These are phyloP conservation scores for Lordiphosa stackelbergi DNA, from an alignment of 1,140 invertebrate genomes.

Conservation along the genomic window DNA sequence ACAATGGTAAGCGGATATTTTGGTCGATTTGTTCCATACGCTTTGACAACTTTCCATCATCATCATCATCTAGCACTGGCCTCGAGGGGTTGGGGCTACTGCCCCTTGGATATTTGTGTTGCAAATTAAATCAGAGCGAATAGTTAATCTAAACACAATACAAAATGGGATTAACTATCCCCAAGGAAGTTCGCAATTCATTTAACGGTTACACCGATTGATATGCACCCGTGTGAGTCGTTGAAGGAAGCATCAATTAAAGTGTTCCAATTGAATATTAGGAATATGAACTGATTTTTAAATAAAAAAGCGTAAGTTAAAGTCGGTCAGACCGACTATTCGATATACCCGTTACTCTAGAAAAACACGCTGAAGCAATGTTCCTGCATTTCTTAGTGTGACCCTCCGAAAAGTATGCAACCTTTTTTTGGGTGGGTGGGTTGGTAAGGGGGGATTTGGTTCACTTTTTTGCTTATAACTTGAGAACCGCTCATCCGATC, in stretches of 20 bases:
- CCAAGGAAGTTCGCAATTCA: conserved; percentile 2
- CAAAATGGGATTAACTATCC: conserved; percentile 15
- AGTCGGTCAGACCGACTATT: too few species aligned
- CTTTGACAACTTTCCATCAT: conserved; percentile 74
- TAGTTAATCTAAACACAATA: conserved; percentile 54
- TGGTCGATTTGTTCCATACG: conserved; percentile 61
- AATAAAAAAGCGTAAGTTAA: too few species aligned
- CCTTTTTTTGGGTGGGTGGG: too few species aligned
- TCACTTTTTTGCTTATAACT: too few species aligned
- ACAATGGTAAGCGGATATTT: conserved; percentile 73
- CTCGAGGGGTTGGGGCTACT: conserved; percentile 8
- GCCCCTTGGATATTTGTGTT: conserved; percentile 47
- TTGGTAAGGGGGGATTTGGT: too few species aligned
- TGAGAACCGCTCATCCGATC: too few species aligned
- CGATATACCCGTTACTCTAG: too few species aligned
- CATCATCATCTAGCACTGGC: conserved; percentile 35
- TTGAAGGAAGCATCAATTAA: not conserved
- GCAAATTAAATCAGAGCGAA: conserved; percentile 45
- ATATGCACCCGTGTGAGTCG: not conserved
- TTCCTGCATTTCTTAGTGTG: too few species aligned
- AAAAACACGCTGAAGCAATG: too few species aligned
- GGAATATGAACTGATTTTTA: too few species aligned
- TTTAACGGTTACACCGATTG: not conserved
- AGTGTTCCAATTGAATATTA: not conserved
- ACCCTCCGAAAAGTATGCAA: too few species aligned